Conservation (phyloP, 1,140 invertebrate species). For the Drosophila baimaii region DNA sequence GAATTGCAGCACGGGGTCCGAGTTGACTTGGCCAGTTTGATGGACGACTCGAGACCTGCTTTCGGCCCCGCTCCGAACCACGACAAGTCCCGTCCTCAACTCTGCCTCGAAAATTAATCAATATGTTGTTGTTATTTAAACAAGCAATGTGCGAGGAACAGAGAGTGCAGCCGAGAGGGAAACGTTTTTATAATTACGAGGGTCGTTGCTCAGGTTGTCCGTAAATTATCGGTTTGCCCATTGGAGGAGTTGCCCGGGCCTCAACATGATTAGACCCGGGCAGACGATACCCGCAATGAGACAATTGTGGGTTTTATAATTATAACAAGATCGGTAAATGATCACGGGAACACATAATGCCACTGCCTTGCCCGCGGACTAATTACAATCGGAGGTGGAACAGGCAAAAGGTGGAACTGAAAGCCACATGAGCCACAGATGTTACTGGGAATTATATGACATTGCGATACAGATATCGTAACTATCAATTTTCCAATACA, state of each 20-base stretch:
- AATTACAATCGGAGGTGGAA: conserved; percentile 31
- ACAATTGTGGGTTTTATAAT: conserved; percentile 56
- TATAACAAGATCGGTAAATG: conserved; percentile 54
- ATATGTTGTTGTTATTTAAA: conserved; percentile 69
- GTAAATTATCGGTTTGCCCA: conserved; percentile 70
- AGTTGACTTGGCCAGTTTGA: conserved; percentile 51
- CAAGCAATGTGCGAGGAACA: conserved; percentile 36
- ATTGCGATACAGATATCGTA: too few species aligned
- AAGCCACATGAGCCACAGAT: conserved; percentile 15
- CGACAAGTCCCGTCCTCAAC: conserved; percentile 48
- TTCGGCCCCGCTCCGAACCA: conserved; percentile 26
- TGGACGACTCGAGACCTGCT: conserved; percentile 61
- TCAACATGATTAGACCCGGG: conserved; percentile 49
- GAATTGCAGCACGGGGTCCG: conserved; percentile 65
- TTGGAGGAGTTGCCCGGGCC: conserved; percentile 42
- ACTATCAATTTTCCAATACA: too few species aligned
- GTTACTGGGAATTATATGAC: conserved; percentile 18
- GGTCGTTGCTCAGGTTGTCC: conserved; percentile 68
- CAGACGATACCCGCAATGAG: conserved; percentile 37
- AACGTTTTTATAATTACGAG: conserved; percentile 77
- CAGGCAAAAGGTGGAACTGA: conserved; percentile 36
- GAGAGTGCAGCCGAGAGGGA: conserved; percentile 24
- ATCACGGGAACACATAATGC: conserved; percentile 29
- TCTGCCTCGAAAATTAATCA: conserved; percentile 66
- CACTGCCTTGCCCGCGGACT: conserved; percentile 21